Percentiles rank a stretch among this genome's conserved stretches.
phyloP scores from a whole-genome alignment of 2,888 invertebrate genomes.

The Homarus gammarus region DNA sequence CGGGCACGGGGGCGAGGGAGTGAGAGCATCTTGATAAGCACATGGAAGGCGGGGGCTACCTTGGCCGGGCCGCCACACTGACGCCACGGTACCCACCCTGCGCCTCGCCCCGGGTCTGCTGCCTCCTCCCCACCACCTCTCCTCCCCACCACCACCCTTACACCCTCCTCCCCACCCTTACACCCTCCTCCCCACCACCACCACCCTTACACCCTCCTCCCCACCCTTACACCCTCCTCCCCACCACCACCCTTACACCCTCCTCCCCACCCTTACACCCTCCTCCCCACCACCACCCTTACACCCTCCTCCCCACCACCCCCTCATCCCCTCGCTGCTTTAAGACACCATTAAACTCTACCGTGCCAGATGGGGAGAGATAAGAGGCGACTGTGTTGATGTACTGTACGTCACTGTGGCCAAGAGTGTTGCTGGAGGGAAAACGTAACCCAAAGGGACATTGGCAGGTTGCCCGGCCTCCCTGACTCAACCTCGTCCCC shows the following conservation, averaged over 20 bases:
- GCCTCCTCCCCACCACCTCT: not conserved
- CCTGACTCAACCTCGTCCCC: too few relatives aligned
- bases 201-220: too few relatives aligned
- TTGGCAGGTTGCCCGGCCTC: too few relatives aligned
- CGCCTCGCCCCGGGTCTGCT: not conserved
- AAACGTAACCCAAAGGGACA: too few relatives aligned
- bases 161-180: not conserved
- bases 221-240: not conserved
- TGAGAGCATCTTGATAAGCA: not conserved
- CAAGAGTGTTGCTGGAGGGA: too few relatives aligned
- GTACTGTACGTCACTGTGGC: not conserved
- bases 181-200: not conserved
- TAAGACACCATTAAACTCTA: not conserved
- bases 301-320: not conserved
- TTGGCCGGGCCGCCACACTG: not conserved
- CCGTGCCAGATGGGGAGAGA: not conserved
- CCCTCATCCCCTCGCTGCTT: not conserved
- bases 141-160: not conserved
- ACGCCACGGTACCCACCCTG: not conserved
- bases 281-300: not conserved
- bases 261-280: not conserved
- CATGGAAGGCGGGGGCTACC: slow-evolving; percentile 6
- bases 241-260: not conserved
- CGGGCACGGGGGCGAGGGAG: not conserved
- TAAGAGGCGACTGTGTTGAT: not conserved